Base-by-base conservation (phyloP, 1,140 invertebrate genomes). In the Heliothis virescens region DNA sequence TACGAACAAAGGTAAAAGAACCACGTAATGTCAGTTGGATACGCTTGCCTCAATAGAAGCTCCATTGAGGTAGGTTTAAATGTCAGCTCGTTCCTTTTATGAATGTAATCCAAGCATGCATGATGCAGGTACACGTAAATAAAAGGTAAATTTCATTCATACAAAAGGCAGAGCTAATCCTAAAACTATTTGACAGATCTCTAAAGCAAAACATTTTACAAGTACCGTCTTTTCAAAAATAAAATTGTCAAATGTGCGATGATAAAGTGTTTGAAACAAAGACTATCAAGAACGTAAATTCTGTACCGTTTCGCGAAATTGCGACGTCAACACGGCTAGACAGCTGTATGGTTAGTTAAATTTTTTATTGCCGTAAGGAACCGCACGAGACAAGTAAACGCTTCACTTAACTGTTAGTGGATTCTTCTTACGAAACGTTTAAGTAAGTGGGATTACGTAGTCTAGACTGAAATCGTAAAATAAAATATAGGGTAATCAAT, bases 21-120 rank as follows among this genome's bases (percentile, higher is more conserved):
- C 9, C 74, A 21, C 60, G 21, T n/a, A 52, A 65, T 48, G 63
- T 48, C 41, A 65, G 34, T 76, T 18, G 7, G 52, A 74, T 74
- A 60, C 67, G 67, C 74, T 34, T 13, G 10, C 11, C 75, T 69
- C 62, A 78, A 78, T 69, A 26, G 29, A n/a, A 57, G 16, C 29
- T 52, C 53, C 50, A 69, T 78, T 78, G 75, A 78, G 75, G 75
- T 78, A 78, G 75, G 63, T 57, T 72, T 73, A 18, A 69, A 13
- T 69, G 52, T 57, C 34, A 53, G 15, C 55, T 13, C 18, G 16
- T 60, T 50, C 41, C 18, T 71, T 71, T 48, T 67, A 48, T 48
- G n/a, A 65, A 65, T 48, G 41, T 71, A 13, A 5, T 63, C 1
- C 15, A 63, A 63, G 2, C n/a, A 52, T 52, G 47, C 18, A 26